A percentile compares a stretch with the other conserved stretches of the same genome.
Evolutionary conservation across 2,113 vertebrate genomes (phyloP).

Genomic region (Eurypyga helias): DNA sequence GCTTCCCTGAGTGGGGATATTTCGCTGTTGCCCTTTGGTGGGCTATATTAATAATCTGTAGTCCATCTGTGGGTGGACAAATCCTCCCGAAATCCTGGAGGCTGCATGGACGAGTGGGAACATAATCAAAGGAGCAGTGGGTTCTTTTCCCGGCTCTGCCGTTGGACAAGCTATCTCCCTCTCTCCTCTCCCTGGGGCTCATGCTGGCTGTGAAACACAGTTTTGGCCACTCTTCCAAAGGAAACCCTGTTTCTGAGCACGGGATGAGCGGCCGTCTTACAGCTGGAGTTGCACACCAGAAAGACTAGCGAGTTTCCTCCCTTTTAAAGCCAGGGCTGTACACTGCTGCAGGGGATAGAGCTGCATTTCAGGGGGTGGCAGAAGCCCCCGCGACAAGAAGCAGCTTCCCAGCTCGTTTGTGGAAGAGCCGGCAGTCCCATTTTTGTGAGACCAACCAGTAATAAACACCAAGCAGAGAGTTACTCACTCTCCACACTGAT

Average conservation of each 20-base stretch:
- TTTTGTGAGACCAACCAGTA: not conserved
- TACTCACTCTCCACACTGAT: not conserved
- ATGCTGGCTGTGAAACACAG: accelerated
- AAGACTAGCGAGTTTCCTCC: not conserved
- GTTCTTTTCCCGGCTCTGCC: not conserved
- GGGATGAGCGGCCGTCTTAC: not conserved
- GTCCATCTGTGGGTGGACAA: not conserved
- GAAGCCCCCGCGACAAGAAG: not conserved
- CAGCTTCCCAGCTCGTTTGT: not conserved
- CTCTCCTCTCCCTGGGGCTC: not conserved
- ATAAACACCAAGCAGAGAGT: not conserved
- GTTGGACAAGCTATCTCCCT: not conserved
- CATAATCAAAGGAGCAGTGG: not conserved
- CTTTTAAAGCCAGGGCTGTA: not conserved
- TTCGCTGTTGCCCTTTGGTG: not conserved
- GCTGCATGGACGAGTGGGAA: not conserved
- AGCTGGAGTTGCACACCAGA: not conserved
- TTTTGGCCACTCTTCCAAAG: not conserved
- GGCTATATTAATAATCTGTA: not conserved
- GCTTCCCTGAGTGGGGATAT: not conserved
- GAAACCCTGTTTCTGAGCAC: not conserved
- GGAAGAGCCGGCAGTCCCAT: not conserved
- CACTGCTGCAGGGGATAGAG: not conserved
- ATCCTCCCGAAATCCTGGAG: not conserved
- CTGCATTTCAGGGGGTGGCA: not conserved